Conservation (phyloP, 2,888 invertebrate species). For the Actias luna region DNA sequence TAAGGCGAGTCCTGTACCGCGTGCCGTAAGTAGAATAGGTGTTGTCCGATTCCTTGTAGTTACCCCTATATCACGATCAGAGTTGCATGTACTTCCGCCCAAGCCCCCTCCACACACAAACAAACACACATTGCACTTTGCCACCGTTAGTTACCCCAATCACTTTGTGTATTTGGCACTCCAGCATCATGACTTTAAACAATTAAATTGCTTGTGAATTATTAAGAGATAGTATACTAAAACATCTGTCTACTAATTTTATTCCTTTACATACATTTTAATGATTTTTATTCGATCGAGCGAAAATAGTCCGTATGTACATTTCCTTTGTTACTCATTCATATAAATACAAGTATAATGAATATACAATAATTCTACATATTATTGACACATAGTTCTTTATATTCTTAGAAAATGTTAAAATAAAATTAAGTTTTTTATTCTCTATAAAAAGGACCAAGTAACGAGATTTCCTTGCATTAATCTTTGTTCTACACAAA, state of each 20-base stretch:
- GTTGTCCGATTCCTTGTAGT: constrained; percentile 62
- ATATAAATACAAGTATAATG: neutral
- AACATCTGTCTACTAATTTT: neutral
- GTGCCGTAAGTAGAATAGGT: constrained; percentile 69
- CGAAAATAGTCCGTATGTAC: neutral
- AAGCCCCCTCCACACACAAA: neutral
- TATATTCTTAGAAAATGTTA: constrained; percentile 10
- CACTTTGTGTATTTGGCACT: constrained; percentile 7
- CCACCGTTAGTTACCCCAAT: constrained; percentile 22
- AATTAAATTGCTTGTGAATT: constrained; percentile 1
- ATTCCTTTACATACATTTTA: neutral
- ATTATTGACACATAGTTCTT: no score
- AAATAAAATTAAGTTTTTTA: neutral
- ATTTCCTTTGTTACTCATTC: neutral
- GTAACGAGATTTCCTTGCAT: constrained; percentile 82
- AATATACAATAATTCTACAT: no score
- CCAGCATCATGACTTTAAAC: neutral
- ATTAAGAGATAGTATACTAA: neutral
- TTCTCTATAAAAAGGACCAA: constrained; percentile 33
- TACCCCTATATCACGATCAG: constrained; percentile 49
- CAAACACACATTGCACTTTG: constrained; percentile 39
- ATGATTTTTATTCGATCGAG: neutral
- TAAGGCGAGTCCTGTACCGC: constrained; percentile 41
- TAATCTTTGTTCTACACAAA: constrained; percentile 58
- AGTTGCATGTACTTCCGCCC: constrained; percentile 47